Evolutionary conservation across 92 coral and sea anemone genomes (phyloP), one percentile per base, ranked within the genome.

Genomic region (Parazoanthus darwini): DNA sequence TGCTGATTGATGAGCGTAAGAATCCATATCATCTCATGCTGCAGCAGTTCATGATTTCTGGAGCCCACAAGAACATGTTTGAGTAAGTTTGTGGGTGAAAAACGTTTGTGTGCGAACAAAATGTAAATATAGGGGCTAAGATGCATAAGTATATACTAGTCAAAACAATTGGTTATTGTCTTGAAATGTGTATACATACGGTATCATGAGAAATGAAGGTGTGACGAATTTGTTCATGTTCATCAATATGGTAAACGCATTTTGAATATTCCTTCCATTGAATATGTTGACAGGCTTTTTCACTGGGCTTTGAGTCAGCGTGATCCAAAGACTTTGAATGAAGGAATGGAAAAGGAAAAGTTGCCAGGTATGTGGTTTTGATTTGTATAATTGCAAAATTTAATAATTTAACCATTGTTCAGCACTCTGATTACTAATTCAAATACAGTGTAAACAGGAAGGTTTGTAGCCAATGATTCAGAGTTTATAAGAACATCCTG

Each of bases 1-100:
- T 97, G 77, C 91, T 97, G 85, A 95, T 95, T 91, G 99, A 97
- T 88, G 99, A 97, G 73, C 96, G 95, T 88, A 97, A 97, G 95
- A 91, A 91, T 82, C 99, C 99, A 0, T 97, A 95, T 66, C 99
- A 97, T 76, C 93, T 97, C 67, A 97, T 97, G 98, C 92, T 97
- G 56, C 99, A 97, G 82, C 99, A 97, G 91, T 93, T 97, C 77
- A 93, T 93, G 48, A 46, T 89, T 36, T 96, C 97, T 10, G 98
- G 97, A 16, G 99, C 97, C 33, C 95, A 94, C 80, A 91, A 91
- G 80, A 93, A 94, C 48, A 85, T 97, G 35, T 97, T 94, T 88
- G 95, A 91, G 98, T 95, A 92, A 90, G 95, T 82, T 22, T 63
- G n/a, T 46, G 51, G 7, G 51, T 48, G 51, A 48, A 48, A 48